Base-by-base conservation (phyloP, 2,888 invertebrate genomes). In the Tenthredo amoena region DNA sequence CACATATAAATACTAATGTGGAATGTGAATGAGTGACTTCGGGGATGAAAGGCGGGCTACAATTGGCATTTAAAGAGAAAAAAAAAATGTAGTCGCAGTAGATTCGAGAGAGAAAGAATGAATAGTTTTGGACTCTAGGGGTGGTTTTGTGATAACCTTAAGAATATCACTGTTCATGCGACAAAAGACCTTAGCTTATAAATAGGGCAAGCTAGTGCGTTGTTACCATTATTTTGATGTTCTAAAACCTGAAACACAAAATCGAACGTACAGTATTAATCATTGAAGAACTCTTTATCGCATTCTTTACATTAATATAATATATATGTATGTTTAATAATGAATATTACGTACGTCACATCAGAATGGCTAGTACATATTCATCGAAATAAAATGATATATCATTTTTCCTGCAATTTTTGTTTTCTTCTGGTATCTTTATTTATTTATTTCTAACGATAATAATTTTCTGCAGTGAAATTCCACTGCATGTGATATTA, bases 221-320 rank as follows among this genome's bases (percentile, higher is more conserved):
- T 89, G 91, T 93, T 93, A 93, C 93, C 93, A 92, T 92, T 90
- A 92, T 91, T 90, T 91, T 91, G 93, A 90, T 90, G 92, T 90
- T 91, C 91, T 90, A 90, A 87, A 90, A 93, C 92, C 93, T 93
- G 93, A 92, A 93, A 93, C 93, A 93, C 92, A 93, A 93, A 93
- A 93, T 91, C 89, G 90, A 90, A 92, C 90, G 90, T 88, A 88
- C 87, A 90, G 88, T 89, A 91, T 88, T 89, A 88, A 89, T 88
- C 81, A 87, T 86, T 84, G 84, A 68, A 21, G 43, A 83, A 83
- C 55, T 47, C 37, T 62, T 62, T 18, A 47, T 47, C 71, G 26
- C 55, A 37, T 76, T 77, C 31, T 10, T 50, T 7, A 77, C 77
- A 77, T 50, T 50, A 55, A 55, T 50, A 34, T 77, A 50, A 55